Evolutionary conservation across 1,140 invertebrate genomes (phyloP).

Genomic region (Grapholita molesta): DNA sequence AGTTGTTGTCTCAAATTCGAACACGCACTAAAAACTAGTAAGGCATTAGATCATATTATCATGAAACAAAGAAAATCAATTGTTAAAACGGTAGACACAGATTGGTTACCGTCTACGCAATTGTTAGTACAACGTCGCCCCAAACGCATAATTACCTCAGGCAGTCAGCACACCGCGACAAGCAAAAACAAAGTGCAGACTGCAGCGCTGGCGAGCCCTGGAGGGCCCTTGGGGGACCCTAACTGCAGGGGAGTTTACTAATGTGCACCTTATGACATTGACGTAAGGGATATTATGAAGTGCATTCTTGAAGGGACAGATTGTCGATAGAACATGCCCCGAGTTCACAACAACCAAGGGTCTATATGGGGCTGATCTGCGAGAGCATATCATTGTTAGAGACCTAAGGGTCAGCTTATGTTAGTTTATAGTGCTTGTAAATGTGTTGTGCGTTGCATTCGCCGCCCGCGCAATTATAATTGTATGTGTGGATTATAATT

Average conservation of each 20-base stretch:
- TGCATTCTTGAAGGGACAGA: neutral
- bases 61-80: neutral
- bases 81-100: neutral
- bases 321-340: neutral
- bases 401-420: neutral
- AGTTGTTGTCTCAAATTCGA: too few relatives aligned
- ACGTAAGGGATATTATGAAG: neutral
- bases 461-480: neutral
- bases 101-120: neutral
- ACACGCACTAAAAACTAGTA: too few relatives aligned
- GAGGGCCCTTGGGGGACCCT: neutral
- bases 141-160: neutral
- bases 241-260: neutral
- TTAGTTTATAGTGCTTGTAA: neutral
- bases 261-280: neutral
- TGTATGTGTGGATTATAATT: neutral
- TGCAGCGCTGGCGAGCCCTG: neutral
- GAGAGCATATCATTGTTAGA: neutral
- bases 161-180: neutral
- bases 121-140: neutral
- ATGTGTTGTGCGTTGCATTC: neutral
- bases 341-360: neutral
- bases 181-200: neutral
- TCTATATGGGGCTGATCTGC: neutral
- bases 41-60: too few relatives aligned